phyloP scores from a whole-genome alignment of 1,140 invertebrate species.

The Metopolophium dirhodum region DNA sequence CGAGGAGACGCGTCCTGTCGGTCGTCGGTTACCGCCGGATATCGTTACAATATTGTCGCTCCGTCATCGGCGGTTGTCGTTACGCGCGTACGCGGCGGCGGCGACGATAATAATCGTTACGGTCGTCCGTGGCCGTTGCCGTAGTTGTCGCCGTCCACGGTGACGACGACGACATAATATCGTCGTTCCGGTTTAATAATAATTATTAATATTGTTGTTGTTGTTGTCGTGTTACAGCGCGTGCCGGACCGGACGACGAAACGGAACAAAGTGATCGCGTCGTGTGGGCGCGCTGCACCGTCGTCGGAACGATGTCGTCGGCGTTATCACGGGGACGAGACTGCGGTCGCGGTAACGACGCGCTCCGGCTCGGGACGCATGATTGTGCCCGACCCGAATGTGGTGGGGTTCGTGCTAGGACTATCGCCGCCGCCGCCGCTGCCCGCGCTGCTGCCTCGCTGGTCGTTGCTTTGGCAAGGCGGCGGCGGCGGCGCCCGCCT shows the following conservation, averaged over 20 bases:
- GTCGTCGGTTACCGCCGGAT: too few species aligned
- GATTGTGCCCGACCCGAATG: conserved; percentile 27
- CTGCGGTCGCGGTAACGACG: conserved; percentile 26
- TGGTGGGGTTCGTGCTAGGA: conserved; percentile 32
- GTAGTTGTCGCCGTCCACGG: not conserved
- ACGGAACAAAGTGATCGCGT: not conserved
- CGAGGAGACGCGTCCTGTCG: too few species aligned
- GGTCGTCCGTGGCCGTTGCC: not conserved
- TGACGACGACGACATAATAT: not conserved
- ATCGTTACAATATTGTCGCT: too few species aligned
- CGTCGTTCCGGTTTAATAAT: not conserved
- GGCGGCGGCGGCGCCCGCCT: not conserved
- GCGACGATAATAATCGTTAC: not conserved
- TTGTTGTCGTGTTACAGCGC: not conserved
- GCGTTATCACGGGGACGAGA: conserved; percentile 29
- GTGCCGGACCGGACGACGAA: not conserved
- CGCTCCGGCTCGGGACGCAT: conserved; percentile 15
- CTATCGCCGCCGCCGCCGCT: conserved; percentile 7
- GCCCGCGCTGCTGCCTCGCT: not conserved
- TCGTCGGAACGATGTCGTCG: not conserved
- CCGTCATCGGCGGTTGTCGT: not conserved
- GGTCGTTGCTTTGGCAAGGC: conserved; percentile 2
- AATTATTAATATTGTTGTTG: too few species aligned
- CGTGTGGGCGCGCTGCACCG: not conserved
- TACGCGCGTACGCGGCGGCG: not conserved